Conservation (phyloP, 2,797 vertebrate genomes). For the Cottoperca gobio region DNA sequence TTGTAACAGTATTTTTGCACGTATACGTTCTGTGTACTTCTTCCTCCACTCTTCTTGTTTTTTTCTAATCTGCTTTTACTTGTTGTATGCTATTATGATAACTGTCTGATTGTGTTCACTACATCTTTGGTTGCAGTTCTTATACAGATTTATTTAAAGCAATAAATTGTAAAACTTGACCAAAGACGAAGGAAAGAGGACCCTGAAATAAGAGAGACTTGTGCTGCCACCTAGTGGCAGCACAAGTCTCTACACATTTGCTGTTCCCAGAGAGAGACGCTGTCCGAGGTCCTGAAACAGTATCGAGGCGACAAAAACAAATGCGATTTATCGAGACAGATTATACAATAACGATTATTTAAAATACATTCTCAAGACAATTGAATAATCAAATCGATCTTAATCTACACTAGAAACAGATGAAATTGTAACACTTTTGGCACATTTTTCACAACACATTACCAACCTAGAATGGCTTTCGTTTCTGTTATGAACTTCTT, state of each 20-base stretch:
- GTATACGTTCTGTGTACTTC: background rate
- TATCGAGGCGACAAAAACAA: background rate
- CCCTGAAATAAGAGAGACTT: background rate
- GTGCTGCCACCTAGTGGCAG: conserved; percentile 57
- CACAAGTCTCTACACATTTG: background rate
- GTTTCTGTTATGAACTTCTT: background rate
- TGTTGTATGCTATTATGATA: background rate
- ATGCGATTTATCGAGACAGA: background rate
- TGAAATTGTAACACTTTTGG: background rate
- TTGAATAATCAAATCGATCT: background rate
- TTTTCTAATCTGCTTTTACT: no score
- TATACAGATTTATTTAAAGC: background rate
- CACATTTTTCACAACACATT: background rate
- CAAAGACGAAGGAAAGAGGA: background rate
- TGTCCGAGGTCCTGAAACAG: conserved; percentile 74
- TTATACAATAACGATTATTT: background rate
- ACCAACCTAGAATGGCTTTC: background rate
- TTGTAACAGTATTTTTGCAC: background rate
- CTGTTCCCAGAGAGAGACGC: background rate
- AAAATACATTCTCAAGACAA: background rate
- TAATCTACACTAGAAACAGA: background rate
- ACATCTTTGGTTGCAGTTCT: background rate
- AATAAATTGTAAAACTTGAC: background rate
- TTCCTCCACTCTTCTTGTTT: background rate
- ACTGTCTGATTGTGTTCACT: background rate